Percentiles rank a stretch among this genome's conserved stretches.
Conservation (phyloP, 2,888 invertebrate species). For the Chymomyza procnemis region DNA sequence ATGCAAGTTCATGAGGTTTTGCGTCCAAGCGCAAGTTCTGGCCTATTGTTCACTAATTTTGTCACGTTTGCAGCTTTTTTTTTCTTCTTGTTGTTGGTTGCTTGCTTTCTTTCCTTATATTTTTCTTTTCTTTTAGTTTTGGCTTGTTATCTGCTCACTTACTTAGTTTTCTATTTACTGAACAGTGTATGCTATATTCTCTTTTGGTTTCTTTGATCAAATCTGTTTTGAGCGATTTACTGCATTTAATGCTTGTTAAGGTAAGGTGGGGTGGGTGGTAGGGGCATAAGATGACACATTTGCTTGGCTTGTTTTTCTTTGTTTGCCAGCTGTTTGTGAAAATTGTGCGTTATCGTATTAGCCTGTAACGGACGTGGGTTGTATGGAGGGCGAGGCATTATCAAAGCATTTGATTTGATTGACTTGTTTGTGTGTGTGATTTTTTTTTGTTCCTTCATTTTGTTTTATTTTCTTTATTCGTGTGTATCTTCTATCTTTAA, state of each 20-base stretch:
- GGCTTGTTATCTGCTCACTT: slow-evolving; percentile 3
- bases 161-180: neutral
- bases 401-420: slow-evolving; percentile 8
- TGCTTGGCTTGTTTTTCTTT: slow-evolving; percentile 14
- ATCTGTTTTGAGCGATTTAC: slow-evolving; percentile 48
- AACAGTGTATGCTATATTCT: neutral
- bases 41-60: slow-evolving; percentile 73
- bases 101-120: slow-evolving; percentile 8
- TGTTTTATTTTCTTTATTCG: slow-evolving; percentile 19
- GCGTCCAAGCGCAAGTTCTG: slow-evolving; percentile 25
- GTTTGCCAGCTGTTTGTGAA: slow-evolving; percentile 6
- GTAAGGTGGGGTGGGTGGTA: neutral
- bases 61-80: slow-evolving; percentile 72
- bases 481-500: neutral
- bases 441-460: slow-evolving; percentile 16
- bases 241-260: slow-evolving; percentile 20
- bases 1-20: slow-evolving; percentile 64
- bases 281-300: neutral
- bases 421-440: slow-evolving; percentile 14
- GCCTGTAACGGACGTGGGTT: neutral
- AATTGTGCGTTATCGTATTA: slow-evolving; percentile 5
- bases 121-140: slow-evolving; percentile 21
- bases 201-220: slow-evolving; percentile 35
- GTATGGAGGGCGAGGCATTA: neutral
- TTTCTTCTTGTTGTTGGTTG: slow-evolving; percentile 32